A percentile compares a stretch with the other conserved stretches of the same genome.
Conservation (phyloP, 2,888 invertebrate species). For the Stenchaetothrips biformis region DNA sequence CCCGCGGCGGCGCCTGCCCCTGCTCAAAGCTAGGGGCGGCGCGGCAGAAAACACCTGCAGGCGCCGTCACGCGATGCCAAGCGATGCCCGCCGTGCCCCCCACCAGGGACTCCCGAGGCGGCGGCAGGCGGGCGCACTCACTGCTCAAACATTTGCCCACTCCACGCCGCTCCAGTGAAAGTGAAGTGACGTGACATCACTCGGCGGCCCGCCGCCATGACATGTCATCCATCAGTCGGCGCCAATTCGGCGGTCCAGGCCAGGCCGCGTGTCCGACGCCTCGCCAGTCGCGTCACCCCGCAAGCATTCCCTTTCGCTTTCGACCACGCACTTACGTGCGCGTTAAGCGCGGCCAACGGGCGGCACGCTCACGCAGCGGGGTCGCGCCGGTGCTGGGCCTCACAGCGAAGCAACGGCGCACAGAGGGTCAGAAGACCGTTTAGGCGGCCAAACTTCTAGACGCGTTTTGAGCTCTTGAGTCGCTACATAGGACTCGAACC, state of each 20-base stretch:
- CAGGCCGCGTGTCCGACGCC: neutral
- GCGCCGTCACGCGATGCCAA: too few species aligned
- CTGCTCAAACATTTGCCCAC: too few species aligned
- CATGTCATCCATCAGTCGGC: too few species aligned
- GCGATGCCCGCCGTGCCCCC: too few species aligned
- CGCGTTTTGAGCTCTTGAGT: too few species aligned
- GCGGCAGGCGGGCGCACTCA: neutral
- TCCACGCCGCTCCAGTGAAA: neutral
- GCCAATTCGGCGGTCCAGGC: neutral
- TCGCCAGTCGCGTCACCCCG: neutral
- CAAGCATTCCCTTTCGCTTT: neutral
- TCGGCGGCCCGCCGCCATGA: neutral
- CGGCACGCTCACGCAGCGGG: neutral
- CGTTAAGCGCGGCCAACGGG: neutral
- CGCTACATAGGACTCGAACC: too few species aligned
- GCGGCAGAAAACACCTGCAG: neutral
- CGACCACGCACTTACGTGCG: neutral
- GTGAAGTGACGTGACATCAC: conserved; percentile 3
- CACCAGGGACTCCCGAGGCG: too few species aligned
- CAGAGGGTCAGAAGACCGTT: neutral
- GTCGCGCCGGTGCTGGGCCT: neutral
- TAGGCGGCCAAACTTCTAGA: too few species aligned
- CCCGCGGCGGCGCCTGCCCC: neutral
- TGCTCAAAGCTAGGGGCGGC: neutral
- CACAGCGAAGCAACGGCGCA: neutral